A percentile compares a stretch with the other conserved stretches of the same genome.
phyloP scores from a whole-genome alignment of 92 coral and sea anemone genomes.

The Actinernus sp. region DNA sequence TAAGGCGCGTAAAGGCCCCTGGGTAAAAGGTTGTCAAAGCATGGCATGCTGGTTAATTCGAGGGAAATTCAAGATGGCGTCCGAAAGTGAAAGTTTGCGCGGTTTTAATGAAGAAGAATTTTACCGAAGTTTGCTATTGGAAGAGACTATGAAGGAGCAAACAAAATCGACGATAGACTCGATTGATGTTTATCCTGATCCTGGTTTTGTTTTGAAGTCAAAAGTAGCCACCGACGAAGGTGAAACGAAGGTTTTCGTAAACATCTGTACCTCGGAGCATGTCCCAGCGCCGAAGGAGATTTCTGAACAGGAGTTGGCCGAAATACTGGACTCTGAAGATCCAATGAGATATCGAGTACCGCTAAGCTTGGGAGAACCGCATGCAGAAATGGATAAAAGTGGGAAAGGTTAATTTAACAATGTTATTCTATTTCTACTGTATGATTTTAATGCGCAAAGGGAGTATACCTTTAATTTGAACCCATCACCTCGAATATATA shows the following conservation, averaged over 20 bases:
- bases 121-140: constrained; percentile 72
- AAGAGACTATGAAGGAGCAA: constrained; percentile 49
- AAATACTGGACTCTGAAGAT: constrained; percentile 76
- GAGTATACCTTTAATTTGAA: too few relatives aligned
- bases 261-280: constrained; percentile 83
- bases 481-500: too few relatives aligned
- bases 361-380: constrained; percentile 93
- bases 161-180: constrained; percentile 37
- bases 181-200: constrained; percentile 73
- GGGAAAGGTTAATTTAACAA: constrained; percentile 98
- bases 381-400: constrained; percentile 89
- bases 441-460: too few relatives aligned
- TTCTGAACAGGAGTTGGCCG: constrained; percentile 75
- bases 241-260: constrained; percentile 85
- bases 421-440: too few relatives aligned
- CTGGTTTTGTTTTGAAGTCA: constrained; percentile 90
- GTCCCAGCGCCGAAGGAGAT: constrained; percentile 88
- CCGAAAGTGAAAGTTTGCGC: constrained; percentile 30
- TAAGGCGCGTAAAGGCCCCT: too few relatives aligned
- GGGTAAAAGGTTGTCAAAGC: too few relatives aligned
- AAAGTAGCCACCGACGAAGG: constrained; percentile 55
- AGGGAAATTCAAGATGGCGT: constrained; percentile 79
- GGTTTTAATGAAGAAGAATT: constrained; percentile 79
- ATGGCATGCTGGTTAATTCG: too few relatives aligned
- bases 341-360: constrained; percentile 90